A percentile compares a stretch with the other conserved stretches of the same genome.
Conservation (phyloP, 2,797 vertebrate genomes). For the Valencia hispanica region DNA sequence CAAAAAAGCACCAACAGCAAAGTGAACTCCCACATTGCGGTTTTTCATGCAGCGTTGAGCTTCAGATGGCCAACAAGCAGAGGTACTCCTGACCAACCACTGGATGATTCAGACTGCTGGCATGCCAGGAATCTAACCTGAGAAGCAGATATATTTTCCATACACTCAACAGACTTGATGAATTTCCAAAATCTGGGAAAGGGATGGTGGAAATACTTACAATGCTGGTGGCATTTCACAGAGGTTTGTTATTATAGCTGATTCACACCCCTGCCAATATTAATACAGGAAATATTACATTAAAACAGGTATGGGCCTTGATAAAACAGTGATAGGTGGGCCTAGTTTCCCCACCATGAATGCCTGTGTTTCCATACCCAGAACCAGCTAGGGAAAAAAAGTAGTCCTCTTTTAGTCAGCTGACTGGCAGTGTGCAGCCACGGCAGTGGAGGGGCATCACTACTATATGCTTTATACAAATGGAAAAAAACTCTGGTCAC, state of each 20-base stretch:
- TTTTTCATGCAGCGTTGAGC: slow-evolving; percentile 28
- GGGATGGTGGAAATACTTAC: neutral
- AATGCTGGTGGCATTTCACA: neutral
- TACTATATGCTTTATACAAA: neutral
- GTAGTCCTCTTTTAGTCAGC: neutral
- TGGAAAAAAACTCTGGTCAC: neutral
- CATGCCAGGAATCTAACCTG: slow-evolving; percentile 83
- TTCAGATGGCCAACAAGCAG: slow-evolving; percentile 59
- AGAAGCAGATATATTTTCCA: slow-evolving; percentile 78
- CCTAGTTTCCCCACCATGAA: neutral
- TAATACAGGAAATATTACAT: slow-evolving; percentile 45
- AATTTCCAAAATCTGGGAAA: slow-evolving; percentile 35
- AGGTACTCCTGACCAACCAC: slow-evolving; percentile 65
- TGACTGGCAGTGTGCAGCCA: neutral
- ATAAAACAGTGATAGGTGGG: neutral
- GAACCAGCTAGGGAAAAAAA: neutral
- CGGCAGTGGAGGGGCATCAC: neutral
- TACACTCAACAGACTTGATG: slow-evolving; percentile 52
- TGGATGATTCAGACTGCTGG: slow-evolving; percentile 74
- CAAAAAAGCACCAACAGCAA: slow-evolving; percentile 9
- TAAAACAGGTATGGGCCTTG: slow-evolving; percentile 26
- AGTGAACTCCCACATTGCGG: slow-evolving; percentile 25
- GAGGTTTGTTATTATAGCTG: slow-evolving; percentile 62
- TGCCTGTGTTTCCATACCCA: neutral
- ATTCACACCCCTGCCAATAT: slow-evolving; percentile 48